Base-by-base conservation (phyloP, 2,888 invertebrate species). In the Rhingia rostrata region DNA sequence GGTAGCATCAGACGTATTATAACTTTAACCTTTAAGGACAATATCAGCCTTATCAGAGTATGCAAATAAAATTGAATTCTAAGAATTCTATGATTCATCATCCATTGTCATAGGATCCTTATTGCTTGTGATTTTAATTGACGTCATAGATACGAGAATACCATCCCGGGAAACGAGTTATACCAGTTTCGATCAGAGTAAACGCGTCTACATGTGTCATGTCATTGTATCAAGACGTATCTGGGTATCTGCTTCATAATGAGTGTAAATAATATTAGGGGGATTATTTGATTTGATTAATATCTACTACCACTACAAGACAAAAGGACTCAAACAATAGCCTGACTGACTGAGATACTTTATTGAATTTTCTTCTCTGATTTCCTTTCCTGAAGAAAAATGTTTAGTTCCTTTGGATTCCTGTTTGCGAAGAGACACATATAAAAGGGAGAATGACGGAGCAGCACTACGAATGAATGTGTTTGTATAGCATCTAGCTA, bases 221-320 rank as follows among this genome's bases (percentile, higher is more conserved):
- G 39, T 10, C 39, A 39, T 39, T 39, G 6, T 66, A 37, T 9
- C n/a, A 32, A 33, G 30, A 43, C 33, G 45, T 70, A 81, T 64
- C 63, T 70, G 64, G 22, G 22, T 22, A 22, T 22, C 22, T 1
- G 22, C 22, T 58, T 35, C 70, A 53, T 60, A 66, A 77, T 72
- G 70, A 72, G 60, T 64, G 72, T 47, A 77, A 82, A 82, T 77
- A 64, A 72, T 82, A 82, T 82, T 60, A 77, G 14, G 58, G 60
- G 33, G 22, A 22, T 22, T 22, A 22, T 22, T 70, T 82, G 70
- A 72, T 82, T 66, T 66, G 60, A 82, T 77, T 64, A 56, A 77
- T 72, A 61, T 61, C 66, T 70, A 54, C 43, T 63, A n/a, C 61
- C 53, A 63, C 12, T 54, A 45, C 35, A 12, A 9, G 41, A 53